These are phyloP conservation scores for Potamarius usumacintae DNA, from an alignment of 2,113 vertebrate species.

Conservation along the genomic window DNA sequence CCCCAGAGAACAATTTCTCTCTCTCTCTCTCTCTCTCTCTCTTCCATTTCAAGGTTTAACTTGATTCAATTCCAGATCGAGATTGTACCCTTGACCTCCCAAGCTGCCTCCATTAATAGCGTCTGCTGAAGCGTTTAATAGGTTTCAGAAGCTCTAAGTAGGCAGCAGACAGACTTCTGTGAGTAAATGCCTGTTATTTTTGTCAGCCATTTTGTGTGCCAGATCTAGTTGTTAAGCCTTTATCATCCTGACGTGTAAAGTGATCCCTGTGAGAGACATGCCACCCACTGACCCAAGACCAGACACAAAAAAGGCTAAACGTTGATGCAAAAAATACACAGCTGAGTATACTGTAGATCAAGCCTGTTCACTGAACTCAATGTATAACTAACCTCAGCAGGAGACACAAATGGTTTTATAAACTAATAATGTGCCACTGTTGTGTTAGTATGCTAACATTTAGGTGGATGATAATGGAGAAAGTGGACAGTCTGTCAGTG, in stretches of 20 bases:
- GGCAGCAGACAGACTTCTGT: slow-evolving; percentile 52
- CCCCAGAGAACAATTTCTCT: slow-evolving; percentile 46
- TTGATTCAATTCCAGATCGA: slow-evolving; percentile 59
- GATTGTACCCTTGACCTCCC: slow-evolving; percentile 58
- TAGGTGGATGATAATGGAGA: slow-evolving; percentile 53
- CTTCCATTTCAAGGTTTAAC: slow-evolving; percentile 57
- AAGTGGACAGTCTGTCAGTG: slow-evolving; percentile 53
- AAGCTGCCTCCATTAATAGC: slow-evolving; percentile 55
- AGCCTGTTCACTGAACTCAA: not conserved
- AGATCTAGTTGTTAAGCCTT: slow-evolving; percentile 54
- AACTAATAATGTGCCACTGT: not conserved
- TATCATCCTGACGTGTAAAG: slow-evolving; percentile 53
- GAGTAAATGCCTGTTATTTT: slow-evolving; percentile 58
- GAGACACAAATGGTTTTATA: not conserved
- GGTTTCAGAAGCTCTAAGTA: slow-evolving; percentile 58
- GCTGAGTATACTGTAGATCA: not conserved
- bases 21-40: slow-evolving; percentile 16
- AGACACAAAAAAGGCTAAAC: slow-evolving; percentile 34
- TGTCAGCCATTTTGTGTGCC: slow-evolving; percentile 55
- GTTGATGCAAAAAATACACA: not conserved
- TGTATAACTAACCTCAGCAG: slow-evolving; percentile 1
- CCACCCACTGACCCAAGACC: slow-evolving; percentile 42
- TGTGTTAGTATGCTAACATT: slow-evolving; percentile 5
- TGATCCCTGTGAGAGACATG: slow-evolving; percentile 43
- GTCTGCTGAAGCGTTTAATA: slow-evolving; percentile 59